Evolutionary conservation across 2,113 vertebrate species (phyloP), one percentile per base, ranked within the genome.

Genomic region (Rhabdomys dilectus): DNA sequence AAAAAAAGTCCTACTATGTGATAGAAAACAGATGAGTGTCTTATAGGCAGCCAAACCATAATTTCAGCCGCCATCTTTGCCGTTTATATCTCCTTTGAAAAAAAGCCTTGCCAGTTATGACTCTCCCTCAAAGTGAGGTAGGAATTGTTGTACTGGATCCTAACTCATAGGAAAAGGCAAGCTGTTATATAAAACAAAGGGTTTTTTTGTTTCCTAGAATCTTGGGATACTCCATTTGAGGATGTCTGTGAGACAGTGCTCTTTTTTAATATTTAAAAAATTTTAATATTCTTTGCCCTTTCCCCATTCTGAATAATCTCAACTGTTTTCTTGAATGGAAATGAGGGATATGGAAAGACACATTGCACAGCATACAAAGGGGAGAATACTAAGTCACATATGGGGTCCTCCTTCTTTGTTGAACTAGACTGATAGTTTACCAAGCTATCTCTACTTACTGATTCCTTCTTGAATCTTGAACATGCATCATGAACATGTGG

Each of bases 121-220:
- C 29, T 90, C 72, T 89, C 92, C 90, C 84, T 90, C 39, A 88
- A 76, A 64, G 36, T 80, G 22, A 78, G 76, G 22, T 9, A 75
- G 31, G 87, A 92, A 60, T 92, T 95, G 34, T 5, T 92, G 17
- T 56, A 5, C 29, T 64, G 29, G 77, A 36, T 4, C 39, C 22
- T n/a, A 87, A 75, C 75, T 90, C 88, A 85, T 21, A 82, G 60
- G 12, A 77, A 45, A 77, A 36, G n/a, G 53, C 24, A 93, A 70
- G 58, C 12, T 45, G 22, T 48, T 58, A 77, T 72, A 81, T 86
- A 24, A 78, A 89, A 60, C 42, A 86, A 85, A 93, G 48, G 48
- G 42, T 62, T 36, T 21, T 77, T 76, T 91, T n/a, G n/a, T n/a
- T 81, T 92, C 78, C 76, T 89, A 82, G 60, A 53, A 36, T 91